Evolutionary conservation across 2,888 invertebrate species (phyloP).

Genomic region (Nemoura dubitans): DNA sequence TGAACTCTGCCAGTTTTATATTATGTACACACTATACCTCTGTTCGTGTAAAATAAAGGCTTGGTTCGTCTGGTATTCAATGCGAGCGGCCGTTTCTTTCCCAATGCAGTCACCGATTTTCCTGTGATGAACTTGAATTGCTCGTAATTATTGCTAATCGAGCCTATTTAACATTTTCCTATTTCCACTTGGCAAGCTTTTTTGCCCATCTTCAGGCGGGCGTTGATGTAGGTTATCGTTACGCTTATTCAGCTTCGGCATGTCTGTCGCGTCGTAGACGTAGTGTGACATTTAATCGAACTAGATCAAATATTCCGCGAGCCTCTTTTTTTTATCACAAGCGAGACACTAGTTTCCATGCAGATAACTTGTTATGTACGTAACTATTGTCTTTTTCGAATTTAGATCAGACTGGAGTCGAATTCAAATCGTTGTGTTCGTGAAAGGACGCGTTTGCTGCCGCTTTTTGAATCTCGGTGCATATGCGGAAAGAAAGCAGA

Average conservation of each 20-base stretch:
- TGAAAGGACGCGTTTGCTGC: not conserved
- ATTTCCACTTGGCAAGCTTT: not conserved
- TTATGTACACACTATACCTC: not conserved
- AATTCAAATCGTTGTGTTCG: not conserved
- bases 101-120: not conserved
- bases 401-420: not conserved
- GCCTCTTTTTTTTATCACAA: not conserved
- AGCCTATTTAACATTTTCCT: not conserved
- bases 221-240: conserved; percentile 22
- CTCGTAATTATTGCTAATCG: not conserved
- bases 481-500: not conserved
- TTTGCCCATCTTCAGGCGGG: not conserved
- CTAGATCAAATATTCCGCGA: conserved; percentile 15
- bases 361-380: not conserved
- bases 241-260: not conserved
- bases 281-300: not conserved
- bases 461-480: not conserved
- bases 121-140: not conserved
- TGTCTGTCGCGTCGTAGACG: not conserved
- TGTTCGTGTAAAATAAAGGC: not conserved
- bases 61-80: not conserved
- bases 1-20: not conserved
- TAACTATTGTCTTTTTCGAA: not conserved
- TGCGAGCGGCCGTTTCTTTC: no score
- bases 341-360: not conserved